These are phyloP conservation scores for Torymus tubicola DNA, from an alignment of 2,888 invertebrate species.

Conservation along the genomic window DNA sequence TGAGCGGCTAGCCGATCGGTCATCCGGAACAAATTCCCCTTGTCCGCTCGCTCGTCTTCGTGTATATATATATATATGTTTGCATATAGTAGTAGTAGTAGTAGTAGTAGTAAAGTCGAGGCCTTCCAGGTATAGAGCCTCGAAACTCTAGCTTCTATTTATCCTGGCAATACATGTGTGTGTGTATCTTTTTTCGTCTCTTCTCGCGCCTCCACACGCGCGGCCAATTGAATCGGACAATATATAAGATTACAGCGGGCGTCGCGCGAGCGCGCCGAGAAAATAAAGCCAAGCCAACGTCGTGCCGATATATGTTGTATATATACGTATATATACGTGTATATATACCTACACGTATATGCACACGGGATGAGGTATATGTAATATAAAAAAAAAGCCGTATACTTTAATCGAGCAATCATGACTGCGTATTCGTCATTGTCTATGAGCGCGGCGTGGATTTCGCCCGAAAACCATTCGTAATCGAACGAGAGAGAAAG, in stretches of 20 bases:
- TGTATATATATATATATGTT: no score
- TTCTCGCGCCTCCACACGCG: constrained; percentile 4
- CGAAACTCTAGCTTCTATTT: constrained; percentile 41
- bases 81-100: no score
- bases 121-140: constrained; percentile 39
- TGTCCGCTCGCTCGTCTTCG: neutral
- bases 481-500: constrained; percentile 33
- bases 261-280: no score
- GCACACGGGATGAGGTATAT: neutral
- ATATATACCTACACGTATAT: no score
- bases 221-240: constrained; percentile 37
- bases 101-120: no score
- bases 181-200: neutral
- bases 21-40: constrained; percentile 43
- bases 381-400: constrained; percentile 39
- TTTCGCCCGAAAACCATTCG: constrained; percentile 52
- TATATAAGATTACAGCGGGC: constrained; percentile 26
- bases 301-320: no score
- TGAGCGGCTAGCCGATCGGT: neutral
- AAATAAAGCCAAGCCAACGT: no score
- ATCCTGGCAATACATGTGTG: constrained; percentile 16
- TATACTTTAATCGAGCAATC: constrained; percentile 59
- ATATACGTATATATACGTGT: no score
- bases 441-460: constrained; percentile 40
- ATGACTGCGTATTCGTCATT: constrained; percentile 60